Evolutionary conservation across 1,140 invertebrate genomes (phyloP).

Genomic region (Panulirus ornatus): DNA sequence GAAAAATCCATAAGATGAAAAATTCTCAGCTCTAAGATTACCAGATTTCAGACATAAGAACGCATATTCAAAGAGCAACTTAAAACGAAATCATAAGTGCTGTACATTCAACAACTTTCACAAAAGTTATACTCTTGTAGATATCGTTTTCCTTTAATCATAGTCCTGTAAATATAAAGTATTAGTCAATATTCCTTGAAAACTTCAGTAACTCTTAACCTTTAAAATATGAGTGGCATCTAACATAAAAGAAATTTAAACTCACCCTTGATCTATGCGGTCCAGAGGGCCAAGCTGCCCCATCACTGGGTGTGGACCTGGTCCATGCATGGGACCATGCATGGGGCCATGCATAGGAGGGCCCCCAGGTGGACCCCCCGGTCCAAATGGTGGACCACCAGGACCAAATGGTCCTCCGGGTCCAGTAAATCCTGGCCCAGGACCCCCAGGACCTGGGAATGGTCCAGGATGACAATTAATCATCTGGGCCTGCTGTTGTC

Average conservation of each 20-base stretch:
- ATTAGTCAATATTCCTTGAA: no score
- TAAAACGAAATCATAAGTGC: no score
- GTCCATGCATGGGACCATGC: slow-evolving; percentile 74
- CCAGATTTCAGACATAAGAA: no score
- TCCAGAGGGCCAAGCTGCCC: slow-evolving; percentile 73
- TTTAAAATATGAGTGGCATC: no score
- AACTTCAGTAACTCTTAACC: no score
- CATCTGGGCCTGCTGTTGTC: slow-evolving; percentile 66
- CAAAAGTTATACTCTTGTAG: no score
- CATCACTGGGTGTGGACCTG: slow-evolving; percentile 75
- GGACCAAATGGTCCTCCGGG: slow-evolving; percentile 75
- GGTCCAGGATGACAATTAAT: slow-evolving; percentile 73
- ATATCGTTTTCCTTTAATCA: no score
- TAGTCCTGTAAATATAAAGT: no score
- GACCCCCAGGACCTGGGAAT: slow-evolving; percentile 75
- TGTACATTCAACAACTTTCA: no score
- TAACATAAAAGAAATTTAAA: background rate
- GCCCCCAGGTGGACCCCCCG: slow-evolving; percentile 75
- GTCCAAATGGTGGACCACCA: slow-evolving; percentile 75
- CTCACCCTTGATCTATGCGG: slow-evolving; percentile 75
- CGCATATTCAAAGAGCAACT: no score
- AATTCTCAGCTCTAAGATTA: no score
- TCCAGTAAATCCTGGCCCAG: slow-evolving; percentile 75
- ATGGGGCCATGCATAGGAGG: slow-evolving; percentile 75
- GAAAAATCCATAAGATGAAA: no score